Conservation (phyloP, 2,888 invertebrate species). For the Diloba caeruleocephala region DNA sequence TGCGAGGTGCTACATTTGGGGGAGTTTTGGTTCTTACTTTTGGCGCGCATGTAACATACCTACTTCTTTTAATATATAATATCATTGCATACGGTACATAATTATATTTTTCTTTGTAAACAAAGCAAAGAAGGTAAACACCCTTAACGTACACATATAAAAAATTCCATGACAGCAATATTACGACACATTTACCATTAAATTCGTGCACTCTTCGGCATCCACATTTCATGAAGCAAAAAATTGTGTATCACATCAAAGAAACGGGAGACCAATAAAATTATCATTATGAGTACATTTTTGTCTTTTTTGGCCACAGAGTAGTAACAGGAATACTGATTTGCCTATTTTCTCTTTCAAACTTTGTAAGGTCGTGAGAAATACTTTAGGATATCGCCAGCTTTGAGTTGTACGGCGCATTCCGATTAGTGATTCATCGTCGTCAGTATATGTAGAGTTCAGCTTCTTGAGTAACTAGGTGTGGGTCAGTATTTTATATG, state of each 20-base stretch:
- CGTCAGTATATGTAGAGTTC: no score
- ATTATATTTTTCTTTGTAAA: conserved; percentile 1
- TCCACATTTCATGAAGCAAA: conserved; percentile 17
- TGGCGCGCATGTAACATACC: no score
- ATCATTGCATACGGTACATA: no score
- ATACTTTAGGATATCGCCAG: no score
- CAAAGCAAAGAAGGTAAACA: conserved; percentile 17
- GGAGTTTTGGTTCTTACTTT: no score
- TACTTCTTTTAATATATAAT: no score
- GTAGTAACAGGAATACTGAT: conserved; percentile 1
- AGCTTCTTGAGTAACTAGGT: no score
- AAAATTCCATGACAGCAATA: conserved; percentile 29
- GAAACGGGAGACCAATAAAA: conserved; percentile 51
- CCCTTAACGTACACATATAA: conserved; percentile 25
- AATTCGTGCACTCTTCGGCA: conserved; percentile 43
- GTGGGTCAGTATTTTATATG: no score
- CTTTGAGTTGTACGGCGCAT: no score
- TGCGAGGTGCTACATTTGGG: no score
- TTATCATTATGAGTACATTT: conserved; percentile 48
- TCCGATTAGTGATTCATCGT: no score
- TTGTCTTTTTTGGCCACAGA: conserved; percentile 12
- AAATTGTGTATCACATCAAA: conserved; percentile 46
- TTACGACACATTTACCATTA: conserved; percentile 42
- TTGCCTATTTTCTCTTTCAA: not conserved
- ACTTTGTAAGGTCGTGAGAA: no score